Conservation (phyloP, 2,113 vertebrate species). For the Phrynocephalus versicolor region DNA sequence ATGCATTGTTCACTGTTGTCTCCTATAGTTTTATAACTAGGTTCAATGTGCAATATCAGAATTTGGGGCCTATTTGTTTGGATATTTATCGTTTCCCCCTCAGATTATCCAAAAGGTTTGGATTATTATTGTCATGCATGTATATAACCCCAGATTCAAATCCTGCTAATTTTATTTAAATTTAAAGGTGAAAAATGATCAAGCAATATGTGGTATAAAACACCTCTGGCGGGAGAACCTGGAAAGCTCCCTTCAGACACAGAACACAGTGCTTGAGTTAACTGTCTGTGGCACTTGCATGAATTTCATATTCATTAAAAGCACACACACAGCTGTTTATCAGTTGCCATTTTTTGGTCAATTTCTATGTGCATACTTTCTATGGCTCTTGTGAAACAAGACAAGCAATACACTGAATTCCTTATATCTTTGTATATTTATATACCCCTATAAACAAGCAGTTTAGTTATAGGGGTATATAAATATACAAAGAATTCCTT, state of each 20-base stretch:
- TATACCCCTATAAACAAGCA: background rate
- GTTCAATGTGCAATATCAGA: too few relatives aligned
- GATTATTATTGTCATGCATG: background rate
- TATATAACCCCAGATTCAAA: background rate
- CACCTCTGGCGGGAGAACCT: background rate
- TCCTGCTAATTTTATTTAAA: background rate
- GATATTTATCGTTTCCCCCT: background rate
- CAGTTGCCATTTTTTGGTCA: slow-evolving; percentile 10
- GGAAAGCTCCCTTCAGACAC: background rate
- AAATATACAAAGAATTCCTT: too few relatives aligned
- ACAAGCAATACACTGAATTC: slow-evolving; percentile 1
- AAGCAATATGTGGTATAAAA: background rate
- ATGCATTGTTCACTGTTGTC: too few relatives aligned
- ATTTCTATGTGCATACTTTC: background rate
- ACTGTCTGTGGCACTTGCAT: background rate
- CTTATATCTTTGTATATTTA: background rate
- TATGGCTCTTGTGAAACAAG: background rate
- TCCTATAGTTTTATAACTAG: too few relatives aligned
- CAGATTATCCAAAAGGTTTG: background rate
- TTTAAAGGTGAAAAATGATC: background rate
- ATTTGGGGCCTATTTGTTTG: background rate
- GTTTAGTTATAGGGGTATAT: too few relatives aligned
- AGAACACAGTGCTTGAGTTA: background rate
- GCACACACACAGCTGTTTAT: slow-evolving; percentile 4
- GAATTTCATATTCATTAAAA: background rate